Evolutionary conservation across 2,888 invertebrate species (phyloP), one percentile per base, ranked within the genome.

Genomic region (Blastobasis lacticolella): DNA sequence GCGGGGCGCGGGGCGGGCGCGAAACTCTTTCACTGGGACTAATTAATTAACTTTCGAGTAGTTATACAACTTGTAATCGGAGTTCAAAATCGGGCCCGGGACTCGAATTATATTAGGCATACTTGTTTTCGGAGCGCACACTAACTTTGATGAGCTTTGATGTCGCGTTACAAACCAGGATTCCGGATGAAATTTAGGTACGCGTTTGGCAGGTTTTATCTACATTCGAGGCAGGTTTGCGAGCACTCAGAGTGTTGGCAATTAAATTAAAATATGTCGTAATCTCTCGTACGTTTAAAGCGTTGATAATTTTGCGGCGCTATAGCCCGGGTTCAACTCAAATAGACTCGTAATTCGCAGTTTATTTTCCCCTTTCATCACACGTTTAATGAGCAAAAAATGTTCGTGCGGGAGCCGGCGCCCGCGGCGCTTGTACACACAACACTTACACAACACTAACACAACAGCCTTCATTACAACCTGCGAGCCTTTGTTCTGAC

Each of bases 21-120:
- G 23, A 6, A 46, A 46, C 50, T 50, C 50, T 45, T 50, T 50
- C 50, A 23, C n/a, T 10, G 45, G 37, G 9, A 42, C 42, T 51
- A 51, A 51, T 51, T 51, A 51, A 51, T 48, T 51, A 51, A 51
- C 37, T 51, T 51, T 48, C 49, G 37, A 45, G 51, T n/a, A 48
- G 48, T 48, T 48, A 38, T 38, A n/a, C 42, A 41, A 48, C 23
- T 48, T 41, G 40, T 8, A 42, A 48, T 48, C 41, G 41, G 9
- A 48, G 48, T 48, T 46, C 6, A n/a, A 41, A 48, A 48, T 48
- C 23, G 23, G 41, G 36, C n/a, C 46, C 4, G 38, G 6, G 38
- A 6, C 46, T 4, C 37, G 38, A 38, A 38, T n/a, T 37, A 6
- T 37, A 46, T 46, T 9, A 8, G n/a, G 37, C 37, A n/a, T 4